These are phyloP conservation scores for Sebastolobus alascanus DNA, from an alignment of 2,797 vertebrate species.

Conservation along the genomic window DNA sequence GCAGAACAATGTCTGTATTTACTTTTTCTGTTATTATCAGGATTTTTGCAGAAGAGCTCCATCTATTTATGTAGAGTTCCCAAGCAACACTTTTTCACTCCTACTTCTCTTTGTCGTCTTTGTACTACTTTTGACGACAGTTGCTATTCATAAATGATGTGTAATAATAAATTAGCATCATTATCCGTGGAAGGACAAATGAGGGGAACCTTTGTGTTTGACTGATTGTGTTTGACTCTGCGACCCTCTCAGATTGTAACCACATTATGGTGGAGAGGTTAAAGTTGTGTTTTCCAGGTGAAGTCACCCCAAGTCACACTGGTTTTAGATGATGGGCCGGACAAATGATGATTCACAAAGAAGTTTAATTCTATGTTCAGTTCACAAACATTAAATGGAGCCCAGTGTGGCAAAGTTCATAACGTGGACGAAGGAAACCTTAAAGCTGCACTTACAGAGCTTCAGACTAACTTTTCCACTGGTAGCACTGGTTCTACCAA, in stretches of 20 bases:
- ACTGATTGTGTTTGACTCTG: constrained; percentile 2
- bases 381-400: background rate
- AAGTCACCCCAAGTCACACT: background rate
- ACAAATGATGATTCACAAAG: background rate
- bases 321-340: background rate
- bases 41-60: constrained; percentile 37
- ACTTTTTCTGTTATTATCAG: constrained; percentile 53
- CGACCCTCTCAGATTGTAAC: background rate
- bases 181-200: background rate
- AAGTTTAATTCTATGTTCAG: background rate
- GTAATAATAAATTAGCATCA: background rate
- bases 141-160: constrained; percentile 7
- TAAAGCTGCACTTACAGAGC: background rate
- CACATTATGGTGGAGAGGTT: background rate
- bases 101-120: constrained; percentile 9
- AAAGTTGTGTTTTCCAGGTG: background rate
- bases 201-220: background rate
- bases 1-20: constrained; percentile 68
- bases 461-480: background rate
- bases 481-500: background rate
- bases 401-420: background rate
- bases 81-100: constrained; percentile 23
- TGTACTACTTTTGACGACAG: background rate
- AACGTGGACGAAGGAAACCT: background rate
- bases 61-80: constrained; percentile 40